Conservation (phyloP, 1,140 invertebrate genomes). For the Ostrea edulis region DNA sequence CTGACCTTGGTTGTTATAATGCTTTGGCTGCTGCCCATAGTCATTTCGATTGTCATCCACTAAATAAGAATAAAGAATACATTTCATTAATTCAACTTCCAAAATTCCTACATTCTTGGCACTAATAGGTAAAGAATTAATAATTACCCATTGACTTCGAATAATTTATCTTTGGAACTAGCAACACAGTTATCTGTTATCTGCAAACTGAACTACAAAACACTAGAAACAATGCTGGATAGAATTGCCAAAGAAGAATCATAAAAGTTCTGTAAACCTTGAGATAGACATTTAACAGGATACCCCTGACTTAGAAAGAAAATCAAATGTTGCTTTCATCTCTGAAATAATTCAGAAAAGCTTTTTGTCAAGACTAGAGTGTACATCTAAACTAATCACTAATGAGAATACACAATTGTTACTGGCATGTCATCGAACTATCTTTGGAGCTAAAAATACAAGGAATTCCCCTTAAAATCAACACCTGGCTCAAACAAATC, state of each 20-base stretch:
- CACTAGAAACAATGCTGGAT: slow-evolving; percentile 24
- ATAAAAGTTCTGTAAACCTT: slow-evolving; percentile 1
- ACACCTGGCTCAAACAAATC: slow-evolving; percentile 6
- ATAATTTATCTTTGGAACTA: not conserved
- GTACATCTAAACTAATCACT: slow-evolving; percentile 25
- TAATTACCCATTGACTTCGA: not conserved
- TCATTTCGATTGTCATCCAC: slow-evolving; percentile 9
- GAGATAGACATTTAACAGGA: not conserved
- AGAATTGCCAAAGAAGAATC: slow-evolving; percentile 7
- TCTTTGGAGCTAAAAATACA: slow-evolving; percentile 1
- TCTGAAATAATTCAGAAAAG: slow-evolving; percentile 13
- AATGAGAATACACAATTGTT: not conserved
- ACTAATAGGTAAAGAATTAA: not conserved
- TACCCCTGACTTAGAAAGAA: not conserved
- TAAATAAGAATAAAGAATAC: not conserved
- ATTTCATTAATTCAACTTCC: slow-evolving; percentile 8
- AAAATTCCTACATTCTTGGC: not conserved
- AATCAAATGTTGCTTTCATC: slow-evolving; percentile 15
- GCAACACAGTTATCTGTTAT: slow-evolving; percentile 1
- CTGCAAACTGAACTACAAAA: not conserved
- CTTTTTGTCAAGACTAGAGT: slow-evolving; percentile 12
- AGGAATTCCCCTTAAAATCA: not conserved
- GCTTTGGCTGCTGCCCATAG: slow-evolving; percentile 4
- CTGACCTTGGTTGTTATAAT: not conserved
- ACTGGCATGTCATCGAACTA: slow-evolving; percentile 12